Evolutionary conservation across 2,888 invertebrate species (phyloP).

Genomic region (Neoitamus cyanurus): DNA sequence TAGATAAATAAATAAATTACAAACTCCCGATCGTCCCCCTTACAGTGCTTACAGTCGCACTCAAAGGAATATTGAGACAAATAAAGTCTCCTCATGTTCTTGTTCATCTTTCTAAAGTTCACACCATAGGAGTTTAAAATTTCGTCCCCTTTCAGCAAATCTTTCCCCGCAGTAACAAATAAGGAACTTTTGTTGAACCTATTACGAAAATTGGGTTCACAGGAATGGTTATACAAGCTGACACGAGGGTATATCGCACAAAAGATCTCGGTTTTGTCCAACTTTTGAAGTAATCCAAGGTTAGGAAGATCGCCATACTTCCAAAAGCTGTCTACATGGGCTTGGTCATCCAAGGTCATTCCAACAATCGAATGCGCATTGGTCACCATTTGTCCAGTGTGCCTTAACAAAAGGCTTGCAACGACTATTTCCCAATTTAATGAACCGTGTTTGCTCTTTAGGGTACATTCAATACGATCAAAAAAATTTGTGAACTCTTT

Average conservation of each 20-base stretch:
- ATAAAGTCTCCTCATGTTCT: constrained; percentile 71
- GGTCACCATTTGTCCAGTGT: constrained; percentile 78
- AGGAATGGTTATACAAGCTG: constrained; percentile 92
- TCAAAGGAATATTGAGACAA: constrained; percentile 81
- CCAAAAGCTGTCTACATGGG: neutral
- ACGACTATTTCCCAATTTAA: constrained; percentile 65
- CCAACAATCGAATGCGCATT: constrained; percentile 77
- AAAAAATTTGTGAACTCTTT: constrained; percentile 74
- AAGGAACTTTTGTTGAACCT: constrained; percentile 77
- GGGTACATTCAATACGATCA: constrained; percentile 5
- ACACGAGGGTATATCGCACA: constrained; percentile 86
- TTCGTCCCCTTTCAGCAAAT: constrained; percentile 75
- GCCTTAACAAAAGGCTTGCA: constrained; percentile 76
- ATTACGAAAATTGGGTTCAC: constrained; percentile 83
- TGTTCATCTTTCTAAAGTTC: constrained; percentile 74
- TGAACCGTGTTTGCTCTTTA: neutral
- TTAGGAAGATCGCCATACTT: constrained; percentile 37
- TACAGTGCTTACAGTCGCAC: constrained; percentile 80
- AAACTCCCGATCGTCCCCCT: constrained; percentile 10
- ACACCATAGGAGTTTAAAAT: constrained; percentile 88
- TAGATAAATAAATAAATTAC: constrained; percentile 13
- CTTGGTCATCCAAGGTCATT: neutral
- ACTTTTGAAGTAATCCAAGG: constrained; percentile 50
- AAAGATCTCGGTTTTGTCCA: constrained; percentile 69
- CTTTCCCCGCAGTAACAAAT: constrained; percentile 75